A percentile compares a stretch with the other conserved stretches of the same genome.
Conservation (phyloP, 2,113 vertebrate genomes). For the Camarhynchus parvulus region DNA sequence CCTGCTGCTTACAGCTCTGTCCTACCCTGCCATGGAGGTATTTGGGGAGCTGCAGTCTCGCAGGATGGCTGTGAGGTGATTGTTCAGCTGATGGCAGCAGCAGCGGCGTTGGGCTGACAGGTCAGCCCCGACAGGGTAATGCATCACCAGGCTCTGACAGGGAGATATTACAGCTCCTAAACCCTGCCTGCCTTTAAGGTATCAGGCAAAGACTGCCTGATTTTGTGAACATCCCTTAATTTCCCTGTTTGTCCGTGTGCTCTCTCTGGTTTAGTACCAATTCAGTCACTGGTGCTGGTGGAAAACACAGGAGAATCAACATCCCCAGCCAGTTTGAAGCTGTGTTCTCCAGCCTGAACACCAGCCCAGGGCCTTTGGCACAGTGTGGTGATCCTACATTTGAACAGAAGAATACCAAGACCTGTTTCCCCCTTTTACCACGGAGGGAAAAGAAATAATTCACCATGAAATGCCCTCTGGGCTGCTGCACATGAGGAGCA, state of each 20-base stretch:
- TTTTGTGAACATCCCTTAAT: neutral
- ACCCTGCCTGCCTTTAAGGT: neutral
- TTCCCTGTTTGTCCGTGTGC: neutral
- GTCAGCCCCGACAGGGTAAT: accelerated
- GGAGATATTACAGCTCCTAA: neutral
- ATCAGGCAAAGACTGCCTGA: neutral
- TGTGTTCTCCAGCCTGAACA: neutral
- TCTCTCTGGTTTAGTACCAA: neutral
- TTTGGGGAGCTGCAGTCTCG: neutral
- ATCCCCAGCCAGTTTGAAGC: neutral
- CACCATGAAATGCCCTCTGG: neutral
- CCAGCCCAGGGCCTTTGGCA: neutral
- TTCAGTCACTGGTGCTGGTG: neutral
- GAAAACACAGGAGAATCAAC: neutral
- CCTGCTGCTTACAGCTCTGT: neutral
- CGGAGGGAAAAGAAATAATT: accelerated
- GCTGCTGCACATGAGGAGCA: neutral
- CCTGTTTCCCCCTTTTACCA: neutral
- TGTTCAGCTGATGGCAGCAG: neutral
- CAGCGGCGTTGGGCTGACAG: neutral
- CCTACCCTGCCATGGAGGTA: accelerated
- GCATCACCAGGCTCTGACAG: neutral
- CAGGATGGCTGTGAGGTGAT: neutral
- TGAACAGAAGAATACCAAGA: neutral
- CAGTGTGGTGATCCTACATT: accelerated